Evolutionary conservation across 2,113 vertebrate species (phyloP), one percentile per base, ranked within the genome.

Genomic region (Chaetodon trifascialis): DNA sequence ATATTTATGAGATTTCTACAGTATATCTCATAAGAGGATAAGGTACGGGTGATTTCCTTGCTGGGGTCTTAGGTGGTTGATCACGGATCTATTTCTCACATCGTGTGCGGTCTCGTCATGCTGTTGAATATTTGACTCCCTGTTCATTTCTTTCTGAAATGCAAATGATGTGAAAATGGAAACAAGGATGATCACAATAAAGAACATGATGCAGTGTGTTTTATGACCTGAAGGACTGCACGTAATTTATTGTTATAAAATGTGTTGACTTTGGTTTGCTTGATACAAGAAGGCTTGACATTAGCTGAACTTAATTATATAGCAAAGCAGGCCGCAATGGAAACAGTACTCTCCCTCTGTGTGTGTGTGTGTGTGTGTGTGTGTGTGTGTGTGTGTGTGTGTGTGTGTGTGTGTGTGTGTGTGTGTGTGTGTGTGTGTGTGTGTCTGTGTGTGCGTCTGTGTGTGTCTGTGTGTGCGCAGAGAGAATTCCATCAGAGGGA

Each of bases 1-100:
- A 80, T 94, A 93, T 95, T 95, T 95, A 95, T 87, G 93, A 90
- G 84, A 87, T 92, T 94, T 90, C 86, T 73, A 76, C 55, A 78
- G 76, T 78, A 66, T 79, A 79, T 89, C 90, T 92, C 72, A 67
- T 72, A 83, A 88, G 89, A 88, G 89, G 92, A 91, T 84, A 89
- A 69, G 78, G 77, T 72, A 88, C 30, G 73, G 80, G 71, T 69
- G 86, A 78, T 88, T 91, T 92, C 74, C 86, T 73, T 62, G 73
- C 76, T 21, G 74, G 51, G 63, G 77, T 91, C 40, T 89, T 90
- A 68, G 59, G 77, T 82, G 84, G 79, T 67, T 84, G 84, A 89
- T 91, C 84, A 83, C 36, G 44, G 73, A 84, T 91, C 79, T 82
- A 42, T 84, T 85, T 79, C 73, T 72, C 64, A 80, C 49, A 84